Conservation (phyloP, 2,113 vertebrate species). For the Aphyosemion australe region DNA sequence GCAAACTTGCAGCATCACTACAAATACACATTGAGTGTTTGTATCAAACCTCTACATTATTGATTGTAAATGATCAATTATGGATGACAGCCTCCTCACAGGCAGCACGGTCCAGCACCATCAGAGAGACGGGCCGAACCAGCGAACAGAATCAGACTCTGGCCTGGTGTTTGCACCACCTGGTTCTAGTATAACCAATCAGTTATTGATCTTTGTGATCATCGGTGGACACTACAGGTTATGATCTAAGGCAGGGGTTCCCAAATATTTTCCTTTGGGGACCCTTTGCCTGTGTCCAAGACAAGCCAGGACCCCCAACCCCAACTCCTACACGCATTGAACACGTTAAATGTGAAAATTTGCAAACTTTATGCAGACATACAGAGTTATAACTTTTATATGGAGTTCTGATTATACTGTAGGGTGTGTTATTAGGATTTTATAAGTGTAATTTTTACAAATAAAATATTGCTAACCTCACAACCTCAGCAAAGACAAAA, state of each 20-base stretch:
- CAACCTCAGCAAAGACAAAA: no score
- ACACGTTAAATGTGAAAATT: no score
- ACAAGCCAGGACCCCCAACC: no score
- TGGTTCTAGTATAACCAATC: constrained; percentile 50
- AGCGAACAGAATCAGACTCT: constrained; percentile 36
- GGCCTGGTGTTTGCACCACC: constrained; percentile 36
- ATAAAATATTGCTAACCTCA: no score
- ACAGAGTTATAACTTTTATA: no score
- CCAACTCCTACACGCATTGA: no score
- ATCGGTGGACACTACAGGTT: constrained; percentile 19
- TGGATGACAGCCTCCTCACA: constrained; percentile 61
- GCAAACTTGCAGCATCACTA: constrained; percentile 52
- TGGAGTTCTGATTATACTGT: no score
- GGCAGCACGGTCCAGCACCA: constrained; percentile 55
- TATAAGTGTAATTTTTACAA: no score
- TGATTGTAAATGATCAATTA: constrained; percentile 71
- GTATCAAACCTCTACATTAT: constrained; percentile 76
- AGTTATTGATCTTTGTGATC: constrained; percentile 58
- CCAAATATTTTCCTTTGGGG: no score
- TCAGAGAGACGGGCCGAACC: constrained; percentile 47
- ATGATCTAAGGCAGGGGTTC: constrained; percentile 20
- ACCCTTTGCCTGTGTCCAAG: no score
- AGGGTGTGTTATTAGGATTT: no score
- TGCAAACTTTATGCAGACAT: no score
- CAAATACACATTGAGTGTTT: constrained; percentile 68